Conservation (phyloP, 1,140 invertebrate genomes). For the Drosophila pseudoobscura region DNA sequence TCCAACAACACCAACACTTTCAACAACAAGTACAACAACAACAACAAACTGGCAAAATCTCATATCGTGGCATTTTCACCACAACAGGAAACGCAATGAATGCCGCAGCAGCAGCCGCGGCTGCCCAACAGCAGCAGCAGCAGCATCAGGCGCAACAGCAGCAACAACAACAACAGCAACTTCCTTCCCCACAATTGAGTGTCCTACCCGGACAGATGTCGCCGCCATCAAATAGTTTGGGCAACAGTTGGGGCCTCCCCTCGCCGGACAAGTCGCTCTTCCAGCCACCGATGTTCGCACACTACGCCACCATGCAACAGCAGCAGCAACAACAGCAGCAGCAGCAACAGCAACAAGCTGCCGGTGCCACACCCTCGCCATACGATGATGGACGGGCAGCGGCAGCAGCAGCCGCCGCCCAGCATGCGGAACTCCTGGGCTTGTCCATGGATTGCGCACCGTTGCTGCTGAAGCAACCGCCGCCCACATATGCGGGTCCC, state of each 20-base stretch:
- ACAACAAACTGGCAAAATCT: slow-evolving; percentile 86
- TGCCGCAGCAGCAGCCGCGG: slow-evolving; percentile 55
- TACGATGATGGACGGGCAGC: slow-evolving; percentile 71
- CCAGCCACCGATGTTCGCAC: slow-evolving; percentile 85
- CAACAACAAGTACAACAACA: slow-evolving; percentile 83
- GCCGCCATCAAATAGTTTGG: slow-evolving; percentile 79
- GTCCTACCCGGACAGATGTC: slow-evolving; percentile 84
- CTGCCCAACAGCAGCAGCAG: slow-evolving; percentile 40
- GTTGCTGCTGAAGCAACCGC: slow-evolving; percentile 84
- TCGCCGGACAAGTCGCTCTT: slow-evolving; percentile 86
- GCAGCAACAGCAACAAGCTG: slow-evolving; percentile 61
- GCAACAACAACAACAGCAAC: slow-evolving; percentile 64
- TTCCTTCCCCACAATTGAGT: slow-evolving; percentile 75
- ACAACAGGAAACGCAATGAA: slow-evolving; percentile 85
- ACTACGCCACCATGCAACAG: slow-evolving; percentile 72
- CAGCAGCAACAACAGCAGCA: slow-evolving; percentile 71
- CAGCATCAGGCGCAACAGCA: slow-evolving; percentile 65
- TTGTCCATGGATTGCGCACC: slow-evolving; percentile 85
- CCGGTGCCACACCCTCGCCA: slow-evolving; percentile 75
- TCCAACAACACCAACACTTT: slow-evolving; percentile 67
- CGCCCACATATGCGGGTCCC: slow-evolving; percentile 84
- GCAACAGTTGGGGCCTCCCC: slow-evolving; percentile 85
- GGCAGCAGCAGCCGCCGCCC: slow-evolving; percentile 57
- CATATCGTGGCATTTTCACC: slow-evolving; percentile 89
- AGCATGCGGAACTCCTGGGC: slow-evolving; percentile 86